Evolutionary conservation across 2,888 invertebrate species (phyloP), one percentile per base, ranked within the genome.

Genomic region (Tolmerus cingulatus): DNA sequence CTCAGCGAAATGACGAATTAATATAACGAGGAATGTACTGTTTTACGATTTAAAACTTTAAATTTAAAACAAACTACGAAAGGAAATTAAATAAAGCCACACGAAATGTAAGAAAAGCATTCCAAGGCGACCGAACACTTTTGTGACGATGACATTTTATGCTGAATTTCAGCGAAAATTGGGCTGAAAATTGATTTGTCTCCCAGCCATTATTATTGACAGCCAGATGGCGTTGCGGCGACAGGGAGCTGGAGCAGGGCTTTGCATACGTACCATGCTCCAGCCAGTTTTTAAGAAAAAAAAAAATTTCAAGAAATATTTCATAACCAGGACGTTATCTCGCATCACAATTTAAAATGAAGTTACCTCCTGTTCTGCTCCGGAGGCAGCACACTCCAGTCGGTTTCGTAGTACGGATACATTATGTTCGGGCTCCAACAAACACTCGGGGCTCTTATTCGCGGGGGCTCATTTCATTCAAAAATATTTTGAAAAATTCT

Each of bases 321-420:
- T 66, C 66, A 9, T 23, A 27, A 66, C 27, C 19, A 40, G 9
- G 0, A 23, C 57, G n/a, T 9, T 57, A 12, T 23, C 23, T 12
- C 7, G 9, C 27, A 27, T 19, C 66, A 27, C 19, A 2, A 9
- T 66, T 66, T 66, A 19, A 74, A 40, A 19, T 23, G 8, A 43
- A 14, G 12, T 37, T 43, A 97, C 97, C 97, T 96, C 94, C 97
- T 94, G 91, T 97, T 97, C 90, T 96, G 95, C 93, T 97, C 97
- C 87, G 96, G 96, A 89, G 97, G 97, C 90, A 97, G 93, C 90
- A 97, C 95, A 93, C 97, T 97, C 96, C 96, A 96, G 92, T 97
- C 97, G 12, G 87, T 30, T 12, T 87, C 87, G 30, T 86, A 87
- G 40, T 87, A 86, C 9, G 82, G 79, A 86, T 88, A 86, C 74